Evolutionary conservation across 1,140 invertebrate species (phyloP).

Genomic region (Ostrea denselamellosa): DNA sequence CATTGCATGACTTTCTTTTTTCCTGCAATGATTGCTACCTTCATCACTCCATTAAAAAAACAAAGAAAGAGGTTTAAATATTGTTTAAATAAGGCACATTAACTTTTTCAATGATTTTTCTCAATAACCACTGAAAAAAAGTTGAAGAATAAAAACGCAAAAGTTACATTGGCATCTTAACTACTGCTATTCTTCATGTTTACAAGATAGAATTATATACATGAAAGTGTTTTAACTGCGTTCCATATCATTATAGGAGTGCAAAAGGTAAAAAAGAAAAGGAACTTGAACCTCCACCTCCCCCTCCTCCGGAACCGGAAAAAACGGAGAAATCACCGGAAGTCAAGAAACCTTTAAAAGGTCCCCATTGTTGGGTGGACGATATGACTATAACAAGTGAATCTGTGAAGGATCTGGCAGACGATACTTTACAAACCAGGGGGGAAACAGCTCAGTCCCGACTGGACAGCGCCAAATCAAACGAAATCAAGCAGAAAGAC

Average conservation of each 20-base stretch:
- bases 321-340: constrained; percentile 48
- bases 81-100: too few species aligned
- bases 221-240: not conserved
- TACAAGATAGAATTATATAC: too few species aligned
- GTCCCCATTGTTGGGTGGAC: constrained; percentile 67
- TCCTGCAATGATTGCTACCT: too few species aligned
- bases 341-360: constrained; percentile 58
- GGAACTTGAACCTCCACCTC: constrained; percentile 44
- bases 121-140: too few species aligned
- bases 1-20: too few species aligned
- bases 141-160: too few species aligned
- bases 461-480: not conserved
- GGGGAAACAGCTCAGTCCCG: not conserved
- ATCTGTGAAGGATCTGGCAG: constrained; percentile 31
- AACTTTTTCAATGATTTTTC: too few species aligned
- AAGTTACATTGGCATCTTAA: too few species aligned
- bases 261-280: constrained; percentile 54
- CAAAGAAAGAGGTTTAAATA: too few species aligned
- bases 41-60: too few species aligned
- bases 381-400: constrained; percentile 63
- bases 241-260: not conserved
- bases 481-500: constrained; percentile 5
- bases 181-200: too few species aligned
- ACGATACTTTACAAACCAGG: constrained; percentile 13
- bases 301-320: constrained; percentile 55